These are phyloP conservation scores for Symphodus melops DNA, from an alignment of 2,113 vertebrate genomes.

Conservation along the genomic window DNA sequence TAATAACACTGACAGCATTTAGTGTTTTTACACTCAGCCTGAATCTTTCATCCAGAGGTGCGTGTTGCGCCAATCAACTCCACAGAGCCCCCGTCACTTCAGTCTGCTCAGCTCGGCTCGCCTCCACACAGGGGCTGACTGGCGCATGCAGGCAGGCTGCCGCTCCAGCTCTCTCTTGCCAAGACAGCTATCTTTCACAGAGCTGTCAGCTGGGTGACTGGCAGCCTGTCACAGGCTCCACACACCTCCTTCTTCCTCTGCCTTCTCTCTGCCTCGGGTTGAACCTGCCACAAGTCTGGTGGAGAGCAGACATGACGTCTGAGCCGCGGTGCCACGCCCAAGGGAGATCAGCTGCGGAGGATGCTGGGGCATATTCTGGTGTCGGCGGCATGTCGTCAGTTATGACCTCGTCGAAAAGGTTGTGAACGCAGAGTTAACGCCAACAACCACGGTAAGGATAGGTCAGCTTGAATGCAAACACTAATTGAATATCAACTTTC, in stretches of 20 bases:
- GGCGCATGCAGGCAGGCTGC: slow-evolving; percentile 75
- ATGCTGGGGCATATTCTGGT: slow-evolving; percentile 80
- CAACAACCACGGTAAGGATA: not conserved
- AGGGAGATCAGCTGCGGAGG: slow-evolving; percentile 77
- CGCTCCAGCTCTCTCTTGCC: slow-evolving; percentile 77
- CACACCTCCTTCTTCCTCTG: slow-evolving; percentile 82
- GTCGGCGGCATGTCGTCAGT: slow-evolving; percentile 80
- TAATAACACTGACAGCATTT: slow-evolving; percentile 93
- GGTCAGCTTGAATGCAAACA: slow-evolving; percentile 13
- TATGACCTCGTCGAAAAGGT: slow-evolving; percentile 72
- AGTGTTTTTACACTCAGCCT: slow-evolving; percentile 88
- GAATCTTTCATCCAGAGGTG: slow-evolving; percentile 90
- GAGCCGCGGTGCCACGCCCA: slow-evolving; percentile 81
- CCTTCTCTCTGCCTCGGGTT: slow-evolving; percentile 76
- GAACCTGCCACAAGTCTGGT: slow-evolving; percentile 79
- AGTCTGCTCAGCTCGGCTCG: slow-evolving; percentile 78
- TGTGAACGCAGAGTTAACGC: slow-evolving; percentile 52
- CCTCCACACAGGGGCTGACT: slow-evolving; percentile 84
- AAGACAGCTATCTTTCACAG: slow-evolving; percentile 87
- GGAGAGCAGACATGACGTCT: slow-evolving; percentile 80
- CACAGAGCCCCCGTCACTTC: slow-evolving; percentile 85
- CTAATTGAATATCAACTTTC: slow-evolving; percentile 7
- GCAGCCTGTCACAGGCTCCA: slow-evolving; percentile 82
- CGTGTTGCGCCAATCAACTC: slow-evolving; percentile 90
- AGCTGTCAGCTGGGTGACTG: slow-evolving; percentile 86